A percentile compares a stretch with the other conserved stretches of the same genome.
Conservation (phyloP, 2,888 invertebrate species). For the Amphipoea oculea region DNA sequence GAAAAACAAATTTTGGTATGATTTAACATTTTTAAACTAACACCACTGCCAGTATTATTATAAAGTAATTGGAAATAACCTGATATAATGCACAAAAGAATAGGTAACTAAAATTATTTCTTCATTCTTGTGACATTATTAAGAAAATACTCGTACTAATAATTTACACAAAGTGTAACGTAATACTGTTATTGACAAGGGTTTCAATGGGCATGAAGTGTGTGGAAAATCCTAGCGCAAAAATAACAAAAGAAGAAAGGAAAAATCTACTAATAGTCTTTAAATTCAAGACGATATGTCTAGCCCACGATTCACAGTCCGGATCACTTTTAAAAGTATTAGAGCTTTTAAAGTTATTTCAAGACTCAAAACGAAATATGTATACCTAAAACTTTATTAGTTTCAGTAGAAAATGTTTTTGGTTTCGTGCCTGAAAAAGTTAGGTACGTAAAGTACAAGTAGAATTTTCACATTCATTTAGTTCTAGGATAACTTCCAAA, state of each 20-base stretch:
- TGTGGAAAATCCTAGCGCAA: slow-evolving; percentile 5
- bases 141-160: slow-evolving; percentile 30
- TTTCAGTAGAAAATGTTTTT: slow-evolving; percentile 32
- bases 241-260: slow-evolving; percentile 12
- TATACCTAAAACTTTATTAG: slow-evolving; percentile 44
- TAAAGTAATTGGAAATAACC: background rate
- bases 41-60: background rate
- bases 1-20: too few relatives aligned
- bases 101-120: slow-evolving; percentile 2
- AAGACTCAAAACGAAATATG: slow-evolving; percentile 21
- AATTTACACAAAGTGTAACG: too few relatives aligned
- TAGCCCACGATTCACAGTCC: background rate
- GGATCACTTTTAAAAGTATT: slow-evolving; percentile 13
- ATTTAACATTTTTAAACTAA: too few relatives aligned
- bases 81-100: background rate
- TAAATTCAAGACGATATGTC: slow-evolving; percentile 19
- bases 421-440: slow-evolving; percentile 23
- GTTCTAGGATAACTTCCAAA: slow-evolving; percentile 59
- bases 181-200: slow-evolving; percentile 35
- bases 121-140: background rate
- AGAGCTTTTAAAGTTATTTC: slow-evolving; percentile 16
- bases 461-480: slow-evolving; percentile 57
- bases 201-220: slow-evolving; percentile 19
- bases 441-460: slow-evolving; percentile 42
- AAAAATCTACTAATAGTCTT: background rate